Base-by-base conservation (phyloP, 2,888 invertebrate genomes). In the Hymenopus coronatus region DNA sequence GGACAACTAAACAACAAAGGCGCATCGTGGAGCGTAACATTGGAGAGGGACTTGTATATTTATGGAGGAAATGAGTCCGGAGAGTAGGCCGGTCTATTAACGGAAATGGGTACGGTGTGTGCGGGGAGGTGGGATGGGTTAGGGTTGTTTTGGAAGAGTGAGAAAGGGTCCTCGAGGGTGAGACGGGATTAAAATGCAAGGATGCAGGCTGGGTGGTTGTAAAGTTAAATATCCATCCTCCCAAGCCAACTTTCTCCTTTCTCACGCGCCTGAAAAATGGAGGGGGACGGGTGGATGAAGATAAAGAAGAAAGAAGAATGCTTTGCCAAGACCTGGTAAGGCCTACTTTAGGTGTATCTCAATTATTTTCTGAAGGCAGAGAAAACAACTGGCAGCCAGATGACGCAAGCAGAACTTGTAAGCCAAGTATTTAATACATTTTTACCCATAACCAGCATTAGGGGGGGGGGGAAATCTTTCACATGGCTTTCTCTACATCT, bases 181-280 rank as follows among this genome's bases (percentile, higher is more conserved):
- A 70, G 54, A 70, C 54, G 28, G 84, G 40, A 84, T 84, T 84
- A 84, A 84, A 84, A 84, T 84, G 54, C 85, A 46, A 85, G 85
- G 25, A 28, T 85, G 85, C 28, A 85, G 54, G 27, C 40, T 25
- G 85, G 54, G 54, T 70, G 54, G 85, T 14, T 15, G 85, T 85
- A 85, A 85, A 85, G 85, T 54, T 85, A 84, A 84, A 84, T 33
- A 33, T 33, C 85, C 85, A 46, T 85, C 85, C 46, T 27, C 54
- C 54, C 54, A 20, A 70, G 54, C 54, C 54, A 70, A 70, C 54
- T 70, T 25, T 70, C 54, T 70, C 54, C 54, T 70, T 70, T 85
- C 54, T 46, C 46, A 83, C 14, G 83, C 28, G 85, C 27, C 33
- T 46, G n/a, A 85, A 46, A 15, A 9, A 28, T 9, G n/a, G 3